Base-by-base conservation (phyloP, 2,888 invertebrate genomes). In the Barypeithes pellucidus region DNA sequence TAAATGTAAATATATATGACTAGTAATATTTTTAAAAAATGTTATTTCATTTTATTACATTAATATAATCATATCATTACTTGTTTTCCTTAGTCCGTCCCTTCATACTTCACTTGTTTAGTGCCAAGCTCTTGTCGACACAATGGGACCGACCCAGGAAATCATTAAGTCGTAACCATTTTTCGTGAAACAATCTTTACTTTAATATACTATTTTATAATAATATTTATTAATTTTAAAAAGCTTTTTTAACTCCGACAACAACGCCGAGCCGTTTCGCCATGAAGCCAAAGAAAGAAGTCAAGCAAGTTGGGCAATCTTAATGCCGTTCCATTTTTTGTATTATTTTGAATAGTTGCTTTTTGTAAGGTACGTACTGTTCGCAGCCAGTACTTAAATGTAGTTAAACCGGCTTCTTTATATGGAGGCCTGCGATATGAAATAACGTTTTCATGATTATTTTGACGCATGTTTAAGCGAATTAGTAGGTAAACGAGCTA, bases 261-360 rank as follows among this genome's bases (percentile, higher is more conserved):
- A 63, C 63, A 50, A 5, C 33, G 59, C 67, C 16, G 12, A 20
- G 36, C n/a, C 18, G 36, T 60, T 60, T 67, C 24, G 68, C 50
- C 39, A 59, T 18, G 47, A 39, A 68, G 20, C 59, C 61, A 39
- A 61, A 61, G 60, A 71, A 63, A 65, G 59, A 54, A 71, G 60
- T 41, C 71, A 60, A 50, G 71, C 66, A 47, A 60, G 71, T 71
- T 71, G 66, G 63, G 66, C 65, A 65, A 71, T 71, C 71, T 71
- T 71, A 66, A 59, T 71, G 65, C 71, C 71, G 60, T 71, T 71
- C 71, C 66, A 59, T 66, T 63, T 67, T 63, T 65, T 39, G 47
- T 67, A 45, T 60, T 70, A 60, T 66, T 71, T 65, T 52, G 71
- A 61, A 68, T 68, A 47, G 59, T 50, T 68, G 33, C 45, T 47